Conservation (phyloP, 2,113 vertebrate genomes). For the Chinchilla lanigera region DNA sequence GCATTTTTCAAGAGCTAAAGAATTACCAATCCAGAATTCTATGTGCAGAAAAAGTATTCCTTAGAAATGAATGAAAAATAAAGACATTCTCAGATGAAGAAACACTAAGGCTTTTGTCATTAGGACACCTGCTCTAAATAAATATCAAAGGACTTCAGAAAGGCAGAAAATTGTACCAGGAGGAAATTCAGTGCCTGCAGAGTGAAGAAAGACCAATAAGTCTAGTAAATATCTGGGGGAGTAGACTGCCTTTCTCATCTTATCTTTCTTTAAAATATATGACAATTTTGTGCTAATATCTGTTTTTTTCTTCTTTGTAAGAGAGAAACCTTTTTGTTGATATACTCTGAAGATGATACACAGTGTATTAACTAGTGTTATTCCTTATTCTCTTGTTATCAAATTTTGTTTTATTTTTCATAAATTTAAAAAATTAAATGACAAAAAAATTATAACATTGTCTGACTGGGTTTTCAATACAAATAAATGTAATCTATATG, state of each 20-base stretch:
- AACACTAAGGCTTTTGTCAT: background rate
- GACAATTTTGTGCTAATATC: background rate
- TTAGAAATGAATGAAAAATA: background rate
- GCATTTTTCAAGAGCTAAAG: background rate
- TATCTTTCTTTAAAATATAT: background rate
- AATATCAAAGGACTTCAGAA: background rate
- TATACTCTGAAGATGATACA: background rate
- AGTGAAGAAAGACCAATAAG: background rate
- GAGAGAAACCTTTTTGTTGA: background rate
- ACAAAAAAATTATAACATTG: background rate
- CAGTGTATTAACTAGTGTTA: background rate
- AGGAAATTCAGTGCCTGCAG: background rate
- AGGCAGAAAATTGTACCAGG: background rate
- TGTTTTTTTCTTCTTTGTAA: background rate
- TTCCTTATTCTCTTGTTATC: background rate
- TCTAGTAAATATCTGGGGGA: background rate
- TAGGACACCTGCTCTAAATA: background rate
- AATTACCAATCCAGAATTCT: background rate
- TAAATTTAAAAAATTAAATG: background rate
- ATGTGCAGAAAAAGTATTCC: background rate
- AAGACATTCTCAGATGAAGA: background rate
- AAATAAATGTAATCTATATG: background rate
- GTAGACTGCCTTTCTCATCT: background rate
- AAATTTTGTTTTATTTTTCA: background rate
- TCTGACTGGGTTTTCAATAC: background rate